Evolutionary conservation across 2,888 invertebrate species (phyloP).

Genomic region (Pseudococcus jackbeardsleyi): DNA sequence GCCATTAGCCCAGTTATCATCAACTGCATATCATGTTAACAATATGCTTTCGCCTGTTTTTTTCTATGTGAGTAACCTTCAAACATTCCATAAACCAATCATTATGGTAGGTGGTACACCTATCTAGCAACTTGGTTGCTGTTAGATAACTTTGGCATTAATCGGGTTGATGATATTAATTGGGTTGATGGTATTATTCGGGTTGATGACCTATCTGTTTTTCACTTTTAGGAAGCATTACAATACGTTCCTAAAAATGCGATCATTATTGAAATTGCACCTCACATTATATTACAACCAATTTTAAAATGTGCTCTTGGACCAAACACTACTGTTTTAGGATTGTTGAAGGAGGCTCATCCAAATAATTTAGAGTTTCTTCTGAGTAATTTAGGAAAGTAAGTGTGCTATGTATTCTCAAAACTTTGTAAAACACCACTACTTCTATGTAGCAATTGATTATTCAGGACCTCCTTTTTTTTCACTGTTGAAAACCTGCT

Average conservation of each 20-base stretch:
- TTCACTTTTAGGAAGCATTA: slow-evolving; percentile 66
- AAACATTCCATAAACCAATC: too few relatives aligned
- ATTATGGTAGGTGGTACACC: too few relatives aligned
- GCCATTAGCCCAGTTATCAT: slow-evolving; percentile 84
- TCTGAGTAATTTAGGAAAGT: slow-evolving; percentile 85
- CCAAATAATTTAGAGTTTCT: slow-evolving; percentile 78
- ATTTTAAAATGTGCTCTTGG: slow-evolving; percentile 85
- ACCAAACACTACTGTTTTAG: slow-evolving; percentile 81
- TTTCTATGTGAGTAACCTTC: slow-evolving; percentile 66
- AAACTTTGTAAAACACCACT: too few relatives aligned
- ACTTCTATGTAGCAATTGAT: too few relatives aligned
- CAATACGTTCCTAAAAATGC: slow-evolving; percentile 88
- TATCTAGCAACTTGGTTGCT: too few relatives aligned
- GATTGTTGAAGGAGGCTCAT: slow-evolving; percentile 87
- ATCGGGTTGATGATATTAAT: too few relatives aligned
- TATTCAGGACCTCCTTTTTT: too few relatives aligned
- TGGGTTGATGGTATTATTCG: too few relatives aligned
- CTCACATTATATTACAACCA: slow-evolving; percentile 94
- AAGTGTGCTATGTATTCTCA: too few relatives aligned
- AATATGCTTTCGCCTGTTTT: slow-evolving; percentile 92
- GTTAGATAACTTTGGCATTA: too few relatives aligned
- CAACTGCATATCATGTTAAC: slow-evolving; percentile 95
- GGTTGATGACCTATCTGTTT: neutral
- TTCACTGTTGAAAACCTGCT: too few relatives aligned
- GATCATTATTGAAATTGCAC: slow-evolving; percentile 92